Evolutionary conservation across 2,113 vertebrate genomes (phyloP).

Genomic region (Trichomycterus rosablanca): DNA sequence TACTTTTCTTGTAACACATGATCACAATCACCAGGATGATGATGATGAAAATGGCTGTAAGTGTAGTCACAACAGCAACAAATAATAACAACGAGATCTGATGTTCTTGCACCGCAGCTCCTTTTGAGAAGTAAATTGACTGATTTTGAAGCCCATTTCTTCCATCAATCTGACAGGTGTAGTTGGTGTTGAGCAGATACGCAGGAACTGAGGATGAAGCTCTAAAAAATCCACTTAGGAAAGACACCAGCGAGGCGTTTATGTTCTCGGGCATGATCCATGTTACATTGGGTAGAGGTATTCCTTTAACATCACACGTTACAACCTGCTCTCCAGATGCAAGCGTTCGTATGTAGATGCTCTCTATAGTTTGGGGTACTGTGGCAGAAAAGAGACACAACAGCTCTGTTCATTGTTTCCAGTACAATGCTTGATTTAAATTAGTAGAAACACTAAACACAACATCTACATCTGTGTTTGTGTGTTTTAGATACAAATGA

Average conservation of each 20-base stretch:
- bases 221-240: neutral
- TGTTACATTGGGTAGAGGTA: constrained; percentile 2
- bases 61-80: neutral
- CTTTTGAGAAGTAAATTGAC: neutral
- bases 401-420: too few species aligned
- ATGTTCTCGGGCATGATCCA: constrained; percentile 1
- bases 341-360: constrained; percentile 6
- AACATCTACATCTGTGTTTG: too few species aligned
- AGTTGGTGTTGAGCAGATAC: neutral
- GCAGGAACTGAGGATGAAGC: neutral
- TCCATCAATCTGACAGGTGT: constrained; percentile 20
- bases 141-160: neutral
- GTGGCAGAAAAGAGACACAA: too few species aligned
- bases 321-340: constrained; percentile 3
- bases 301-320: constrained; percentile 9
- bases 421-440: too few species aligned
- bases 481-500: too few species aligned
- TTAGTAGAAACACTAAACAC: too few species aligned
- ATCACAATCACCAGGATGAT: too few species aligned
- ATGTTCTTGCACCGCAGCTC: neutral
- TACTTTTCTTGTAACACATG: too few species aligned
- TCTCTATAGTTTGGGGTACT: neutral
- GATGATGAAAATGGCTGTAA: neutral
- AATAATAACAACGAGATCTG: neutral
- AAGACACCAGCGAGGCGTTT: neutral